Conservation (phyloP, 2,797 vertebrate species). For the Psittacula derbiana region DNA sequence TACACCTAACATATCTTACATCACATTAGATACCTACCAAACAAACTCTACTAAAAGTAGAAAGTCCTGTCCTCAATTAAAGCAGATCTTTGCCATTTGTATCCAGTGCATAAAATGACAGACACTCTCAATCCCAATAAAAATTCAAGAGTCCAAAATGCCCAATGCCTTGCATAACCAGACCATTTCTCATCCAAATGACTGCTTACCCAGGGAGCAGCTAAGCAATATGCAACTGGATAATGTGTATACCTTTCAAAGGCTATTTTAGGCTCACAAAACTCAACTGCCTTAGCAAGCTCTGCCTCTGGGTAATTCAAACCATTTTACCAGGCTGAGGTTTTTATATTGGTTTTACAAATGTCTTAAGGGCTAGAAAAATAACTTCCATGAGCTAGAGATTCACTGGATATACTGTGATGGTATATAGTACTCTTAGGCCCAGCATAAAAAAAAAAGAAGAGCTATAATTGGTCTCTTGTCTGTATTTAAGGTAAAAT, state of each 20-base stretch:
- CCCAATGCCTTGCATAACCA: too few species aligned
- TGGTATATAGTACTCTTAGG: not conserved
- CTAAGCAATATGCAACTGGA: accelerated
- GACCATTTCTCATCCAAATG: not conserved
- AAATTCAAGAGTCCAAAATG: not conserved
- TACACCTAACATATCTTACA: not conserved
- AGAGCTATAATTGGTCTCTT: slow-evolving; percentile 1
- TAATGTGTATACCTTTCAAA: not conserved
- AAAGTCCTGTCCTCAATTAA: not conserved
- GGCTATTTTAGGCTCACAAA: not conserved
- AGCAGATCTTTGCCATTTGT: not conserved
- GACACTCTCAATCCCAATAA: not conserved
- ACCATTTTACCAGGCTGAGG: not conserved
- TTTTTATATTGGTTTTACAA: not conserved
- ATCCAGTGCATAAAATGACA: not conserved
- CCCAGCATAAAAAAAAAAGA: slow-evolving; percentile 6
- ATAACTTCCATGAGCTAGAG: not conserved
- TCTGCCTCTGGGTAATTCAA: not conserved
- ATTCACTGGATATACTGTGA: not conserved
- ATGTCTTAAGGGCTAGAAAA: slow-evolving; percentile 14
- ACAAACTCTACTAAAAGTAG: not conserved
- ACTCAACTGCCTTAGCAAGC: not conserved
- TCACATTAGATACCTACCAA: accelerated
- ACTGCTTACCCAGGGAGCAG: not conserved
- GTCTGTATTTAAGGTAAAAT: slow-evolving; percentile 1